Evolutionary conservation across 2,797 vertebrate genomes (phyloP).

Genomic region (Lacerta viridis): DNA sequence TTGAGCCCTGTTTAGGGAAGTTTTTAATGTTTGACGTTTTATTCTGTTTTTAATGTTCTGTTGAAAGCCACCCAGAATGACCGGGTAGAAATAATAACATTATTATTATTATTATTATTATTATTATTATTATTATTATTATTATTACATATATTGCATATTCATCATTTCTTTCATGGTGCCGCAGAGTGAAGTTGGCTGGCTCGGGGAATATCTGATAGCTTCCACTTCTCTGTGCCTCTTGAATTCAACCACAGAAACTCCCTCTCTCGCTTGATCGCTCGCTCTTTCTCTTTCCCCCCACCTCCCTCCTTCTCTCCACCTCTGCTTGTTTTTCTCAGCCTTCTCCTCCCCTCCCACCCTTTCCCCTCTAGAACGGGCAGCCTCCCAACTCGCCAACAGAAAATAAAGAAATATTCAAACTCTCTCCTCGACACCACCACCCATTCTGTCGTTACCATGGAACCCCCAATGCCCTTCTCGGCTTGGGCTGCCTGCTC

Average conservation of each 20-base stretch:
- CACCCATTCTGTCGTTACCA: conserved; percentile 27
- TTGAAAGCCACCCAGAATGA: too few relatives aligned
- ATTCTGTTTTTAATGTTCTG: too few relatives aligned
- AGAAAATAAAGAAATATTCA: conserved; percentile 51
- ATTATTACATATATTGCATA: neutral
- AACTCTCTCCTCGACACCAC: conserved; percentile 20
- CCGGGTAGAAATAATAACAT: too few relatives aligned
- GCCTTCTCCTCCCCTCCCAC: neutral
- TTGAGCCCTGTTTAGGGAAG: too few relatives aligned
- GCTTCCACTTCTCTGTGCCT: neutral
- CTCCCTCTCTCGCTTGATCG: neutral
- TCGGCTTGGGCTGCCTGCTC: conserved; percentile 14
- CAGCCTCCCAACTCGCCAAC: conserved; percentile 48
- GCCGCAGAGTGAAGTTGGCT: neutral
- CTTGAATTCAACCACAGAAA: conserved; percentile 30
- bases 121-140: neutral
- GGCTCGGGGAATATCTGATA: neutral
- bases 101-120: too few relatives aligned
- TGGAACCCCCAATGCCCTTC: conserved; percentile 41
- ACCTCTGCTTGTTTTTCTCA: conserved; percentile 40
- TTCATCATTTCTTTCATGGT: neutral
- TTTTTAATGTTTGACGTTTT: too few relatives aligned
- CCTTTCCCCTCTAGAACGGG: conserved; percentile 14
- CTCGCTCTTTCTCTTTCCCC: neutral
- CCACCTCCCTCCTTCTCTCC: conserved; percentile 6